Evolutionary conservation across 2,113 vertebrate species (phyloP).

Genomic region (Pseudopipra pipra): DNA sequence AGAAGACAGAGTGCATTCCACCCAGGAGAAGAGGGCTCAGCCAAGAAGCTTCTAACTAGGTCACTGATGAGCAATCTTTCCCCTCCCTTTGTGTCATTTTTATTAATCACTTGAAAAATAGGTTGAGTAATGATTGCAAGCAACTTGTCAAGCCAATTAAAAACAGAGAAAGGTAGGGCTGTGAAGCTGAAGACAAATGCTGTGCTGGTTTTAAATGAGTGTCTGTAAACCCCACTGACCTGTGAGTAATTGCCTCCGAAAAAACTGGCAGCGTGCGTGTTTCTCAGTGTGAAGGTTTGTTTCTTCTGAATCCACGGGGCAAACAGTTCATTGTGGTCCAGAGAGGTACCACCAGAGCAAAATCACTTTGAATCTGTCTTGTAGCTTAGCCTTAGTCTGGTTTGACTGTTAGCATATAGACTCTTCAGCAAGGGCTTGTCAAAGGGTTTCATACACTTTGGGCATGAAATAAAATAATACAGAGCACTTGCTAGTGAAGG

Average conservation of each 20-base stretch:
- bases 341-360: background rate
- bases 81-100: slow-evolving; percentile 70
- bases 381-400: background rate
- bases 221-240: slow-evolving; percentile 48
- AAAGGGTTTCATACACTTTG: background rate
- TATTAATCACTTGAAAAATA: slow-evolving; percentile 72
- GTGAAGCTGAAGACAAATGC: slow-evolving; percentile 32
- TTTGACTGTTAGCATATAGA: background rate
- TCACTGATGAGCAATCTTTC: slow-evolving; percentile 67
- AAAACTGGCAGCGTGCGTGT: background rate
- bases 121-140: slow-evolving; percentile 66
- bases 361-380: background rate
- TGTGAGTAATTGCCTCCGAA: slow-evolving; percentile 20
- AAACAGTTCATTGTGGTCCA: slow-evolving; percentile 8
- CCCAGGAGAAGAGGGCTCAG: background rate
- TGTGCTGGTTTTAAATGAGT: slow-evolving; percentile 52
- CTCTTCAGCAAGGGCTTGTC: background rate
- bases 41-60: slow-evolving; percentile 50
- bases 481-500: background rate
- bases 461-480: background rate
- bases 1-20: slow-evolving; percentile 40
- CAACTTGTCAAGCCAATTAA: slow-evolving; percentile 57
- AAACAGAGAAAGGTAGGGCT: slow-evolving; percentile 53
- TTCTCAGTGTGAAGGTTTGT: background rate
- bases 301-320: slow-evolving; percentile 20